phyloP scores from a whole-genome alignment of 2,797 vertebrate genomes.

The Telmatherina bonti region DNA sequence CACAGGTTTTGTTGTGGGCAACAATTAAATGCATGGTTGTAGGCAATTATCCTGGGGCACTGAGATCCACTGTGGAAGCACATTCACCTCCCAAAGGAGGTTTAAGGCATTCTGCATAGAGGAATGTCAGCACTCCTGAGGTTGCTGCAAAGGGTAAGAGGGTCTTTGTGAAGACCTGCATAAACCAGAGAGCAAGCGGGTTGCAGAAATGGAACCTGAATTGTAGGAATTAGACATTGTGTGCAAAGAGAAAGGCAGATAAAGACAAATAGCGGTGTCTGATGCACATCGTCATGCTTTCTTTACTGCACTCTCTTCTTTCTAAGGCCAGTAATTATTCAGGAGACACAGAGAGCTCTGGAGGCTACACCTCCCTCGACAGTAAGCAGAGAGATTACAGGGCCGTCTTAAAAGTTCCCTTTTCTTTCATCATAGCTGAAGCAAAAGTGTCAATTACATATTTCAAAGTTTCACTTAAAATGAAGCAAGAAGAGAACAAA shows the following conservation, averaged over 20 bases:
- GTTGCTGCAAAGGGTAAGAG: slow-evolving; percentile 45
- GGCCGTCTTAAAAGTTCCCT: slow-evolving; percentile 30
- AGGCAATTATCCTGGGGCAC: slow-evolving; percentile 45
- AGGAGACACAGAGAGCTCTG: slow-evolving; percentile 66
- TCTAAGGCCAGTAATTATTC: slow-evolving; percentile 72
- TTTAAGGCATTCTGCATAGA: slow-evolving; percentile 64
- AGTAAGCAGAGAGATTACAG: slow-evolving; percentile 53
- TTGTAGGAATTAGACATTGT: slow-evolving; percentile 36
- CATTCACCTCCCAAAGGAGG: slow-evolving; percentile 60
- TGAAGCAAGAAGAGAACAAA: background rate
- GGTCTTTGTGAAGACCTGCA: slow-evolving; percentile 52
- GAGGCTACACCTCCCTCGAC: slow-evolving; percentile 52
- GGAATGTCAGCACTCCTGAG: slow-evolving; percentile 63
- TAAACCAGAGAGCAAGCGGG: slow-evolving; percentile 51
- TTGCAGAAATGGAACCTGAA: slow-evolving; percentile 41
- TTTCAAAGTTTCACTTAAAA: slow-evolving; percentile 12
- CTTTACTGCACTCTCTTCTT: slow-evolving; percentile 51
- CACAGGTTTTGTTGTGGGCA: slow-evolving; percentile 55
- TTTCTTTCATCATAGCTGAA: background rate
- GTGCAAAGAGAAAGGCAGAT: slow-evolving; percentile 27
- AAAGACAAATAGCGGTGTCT: slow-evolving; percentile 47
- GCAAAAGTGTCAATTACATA: slow-evolving; percentile 23
- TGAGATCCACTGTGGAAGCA: slow-evolving; percentile 55
- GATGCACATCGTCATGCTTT: slow-evolving; percentile 52
- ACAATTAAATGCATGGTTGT: slow-evolving; percentile 60